Conservation (phyloP, 2,888 invertebrate species). For the Melinaea menophilus region DNA sequence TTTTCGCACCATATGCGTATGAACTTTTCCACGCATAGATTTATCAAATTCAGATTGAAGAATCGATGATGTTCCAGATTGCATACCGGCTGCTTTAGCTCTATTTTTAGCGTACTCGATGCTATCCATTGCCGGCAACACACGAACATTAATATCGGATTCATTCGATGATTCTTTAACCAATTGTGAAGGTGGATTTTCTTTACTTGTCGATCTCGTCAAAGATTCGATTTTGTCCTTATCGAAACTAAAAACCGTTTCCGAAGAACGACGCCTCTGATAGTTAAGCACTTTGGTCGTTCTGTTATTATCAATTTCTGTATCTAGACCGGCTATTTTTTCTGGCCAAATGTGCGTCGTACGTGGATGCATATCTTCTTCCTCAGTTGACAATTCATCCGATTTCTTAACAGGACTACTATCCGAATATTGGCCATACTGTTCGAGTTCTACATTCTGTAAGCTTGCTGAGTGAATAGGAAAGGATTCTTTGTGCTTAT, state of each 20-base stretch:
- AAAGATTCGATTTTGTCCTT: conserved; percentile 86
- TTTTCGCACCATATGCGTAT: conserved; percentile 68
- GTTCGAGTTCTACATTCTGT: conserved; percentile 84
- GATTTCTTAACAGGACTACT: conserved; percentile 58
- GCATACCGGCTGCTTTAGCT: conserved; percentile 62
- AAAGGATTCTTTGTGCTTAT: conserved; percentile 75
- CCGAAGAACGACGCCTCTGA: conserved; percentile 82
- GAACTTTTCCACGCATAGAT: conserved; percentile 62
- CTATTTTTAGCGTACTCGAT: conserved; percentile 78
- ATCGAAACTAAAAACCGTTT: conserved; percentile 86
- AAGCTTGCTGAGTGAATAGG: conserved; percentile 83
- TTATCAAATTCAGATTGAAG: conserved; percentile 81
- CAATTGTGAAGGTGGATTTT: conserved; percentile 56
- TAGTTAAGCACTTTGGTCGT: conserved; percentile 70
- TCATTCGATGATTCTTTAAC: conserved; percentile 74
- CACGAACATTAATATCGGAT: conserved; percentile 70
- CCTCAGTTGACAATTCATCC: conserved; percentile 72
- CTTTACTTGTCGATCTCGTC: conserved; percentile 76
- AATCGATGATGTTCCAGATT: conserved; percentile 72
- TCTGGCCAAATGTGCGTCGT: conserved; percentile 78
- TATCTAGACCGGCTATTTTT: conserved; percentile 70
- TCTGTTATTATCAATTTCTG: conserved; percentile 70
- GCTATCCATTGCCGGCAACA: conserved; percentile 75
- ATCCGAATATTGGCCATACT: conserved; percentile 68
- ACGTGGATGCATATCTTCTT: conserved; percentile 72